Evolutionary conservation across 2,797 vertebrate species (phyloP), one percentile per base, ranked within the genome.

Genomic region (Oryzias dopingdopingensis): DNA sequence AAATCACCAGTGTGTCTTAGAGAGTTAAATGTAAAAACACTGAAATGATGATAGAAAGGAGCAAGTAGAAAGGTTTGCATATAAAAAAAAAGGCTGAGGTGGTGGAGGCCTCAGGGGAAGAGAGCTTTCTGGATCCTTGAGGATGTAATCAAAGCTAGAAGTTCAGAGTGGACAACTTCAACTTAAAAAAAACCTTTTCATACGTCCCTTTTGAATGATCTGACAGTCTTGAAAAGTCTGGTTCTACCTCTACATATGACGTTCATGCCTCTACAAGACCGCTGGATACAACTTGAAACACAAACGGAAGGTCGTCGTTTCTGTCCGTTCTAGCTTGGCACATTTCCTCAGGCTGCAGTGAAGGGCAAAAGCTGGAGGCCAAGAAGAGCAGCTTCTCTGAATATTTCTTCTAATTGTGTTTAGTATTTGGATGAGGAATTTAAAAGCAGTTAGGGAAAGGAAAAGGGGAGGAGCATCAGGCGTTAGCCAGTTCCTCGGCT

Each of bases 401-500:
- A 46, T 22, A 65, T 59, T 46, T 67, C 24, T 26, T 63, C 70
- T 75, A 56, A 74, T 79, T 76, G 59, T 56, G 61, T 58, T 70
- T 62, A 32, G 65, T 63, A 56, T 69, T 62, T 41, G 59, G 44
- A 24, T 63, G 18, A 59, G 54, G 41, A 53, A 61, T 65, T 6
- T 51, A 69, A 48, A 58, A 68, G 59, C 20, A 6, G 73, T 72
- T 78, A 60, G 56, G 32, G 7, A 10, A 7, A 2, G 29, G 26
- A 8, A 24, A 59, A 44, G 46, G 42, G 40, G 18, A 85, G 91
- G 0, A 82, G 84, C 0, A 89, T 91, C 79, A 96, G 90, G 51
- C 94, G 81, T 70, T 93, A 4, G 95, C 95, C 74, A 97, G 94
- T 66, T 99, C 97, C 48, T 99, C 96, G 0, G 93, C 96, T 4